These are phyloP conservation scores for Cariama cristata DNA, from an alignment of 2,113 vertebrate species.

Conservation along the genomic window DNA sequence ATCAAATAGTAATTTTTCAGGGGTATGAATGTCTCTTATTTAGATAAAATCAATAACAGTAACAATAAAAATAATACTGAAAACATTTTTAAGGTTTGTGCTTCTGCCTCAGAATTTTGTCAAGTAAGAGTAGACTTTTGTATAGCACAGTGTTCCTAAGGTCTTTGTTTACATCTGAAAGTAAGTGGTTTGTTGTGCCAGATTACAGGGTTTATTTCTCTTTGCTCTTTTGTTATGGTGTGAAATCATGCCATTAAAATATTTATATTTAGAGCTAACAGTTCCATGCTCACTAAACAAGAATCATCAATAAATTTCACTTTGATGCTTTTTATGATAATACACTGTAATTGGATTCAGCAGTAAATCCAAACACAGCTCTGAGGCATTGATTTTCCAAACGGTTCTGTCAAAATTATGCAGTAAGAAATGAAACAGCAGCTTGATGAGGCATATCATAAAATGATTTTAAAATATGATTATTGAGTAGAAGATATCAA, in stretches of 20 bases:
- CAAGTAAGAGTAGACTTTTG: not conserved
- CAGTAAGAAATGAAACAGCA: conserved; percentile 67
- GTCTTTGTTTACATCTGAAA: not conserved
- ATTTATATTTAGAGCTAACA: conserved; percentile 76
- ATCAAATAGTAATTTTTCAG: not conserved
- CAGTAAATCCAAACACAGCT: conserved; percentile 75
- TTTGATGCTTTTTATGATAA: conserved; percentile 78
- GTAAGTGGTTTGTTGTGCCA: conserved; percentile 13
- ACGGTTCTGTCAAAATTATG: conserved; percentile 68
- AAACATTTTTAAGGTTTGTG: not conserved
- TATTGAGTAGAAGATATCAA: conserved; percentile 55
- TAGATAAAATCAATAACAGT: not conserved
- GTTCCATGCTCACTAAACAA: conserved; percentile 69
- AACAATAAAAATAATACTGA: not conserved
- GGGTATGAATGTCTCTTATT: not conserved
- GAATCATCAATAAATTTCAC: conserved; percentile 75
- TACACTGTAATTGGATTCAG: conserved; percentile 75
- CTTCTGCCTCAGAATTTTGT: not conserved
- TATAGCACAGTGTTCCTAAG: not conserved
- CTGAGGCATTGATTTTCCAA: conserved; percentile 74
- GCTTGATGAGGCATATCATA: conserved; percentile 61
- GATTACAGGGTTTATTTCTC: conserved; percentile 32
- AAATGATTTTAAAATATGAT: conserved; percentile 59
- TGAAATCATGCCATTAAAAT: conserved; percentile 63
- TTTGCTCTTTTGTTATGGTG: conserved; percentile 51